Base-by-base conservation (phyloP, 2,888 invertebrate genomes). In the Cetonia aurata region DNA sequence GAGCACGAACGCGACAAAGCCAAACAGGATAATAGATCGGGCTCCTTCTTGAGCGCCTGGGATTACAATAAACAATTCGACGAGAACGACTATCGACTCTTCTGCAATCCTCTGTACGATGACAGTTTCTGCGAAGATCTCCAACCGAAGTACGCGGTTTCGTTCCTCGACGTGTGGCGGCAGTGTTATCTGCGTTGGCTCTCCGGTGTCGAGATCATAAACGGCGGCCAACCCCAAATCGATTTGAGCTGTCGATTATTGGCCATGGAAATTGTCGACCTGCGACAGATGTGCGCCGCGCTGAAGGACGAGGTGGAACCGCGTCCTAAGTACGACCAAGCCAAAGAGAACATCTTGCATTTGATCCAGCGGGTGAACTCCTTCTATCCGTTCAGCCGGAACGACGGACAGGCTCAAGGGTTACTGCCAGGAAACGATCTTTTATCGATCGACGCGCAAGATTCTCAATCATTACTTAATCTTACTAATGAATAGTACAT, bases 101-200 rank as follows among this genome's bases (percentile, higher is more conserved):
- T 97, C 83, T 90, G 91, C 80, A 97, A 96, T 83, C 96, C 96
- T 0, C 86, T 96, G 48, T 96, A 89, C 80, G 86, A 87, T 66
- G 83, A 83, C 67, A 72, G 76, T 13, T 82, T 77, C 59, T 72
- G 69, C 9, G 82, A 84, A 15, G 82, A 77, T 52, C 80, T 89
- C 46, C 83, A 85, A 74, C 91, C 91, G 1, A 81, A 87, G 77
- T 83, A 83, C 72, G 85, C 85, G 0, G 85, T 92, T 72, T 83
- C 89, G 3, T 86, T 86, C 68, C 82, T 93, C 76, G 91, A 92
- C 73, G 83, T 96, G 52, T 97, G 96, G 96, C 87, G 90, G 70
- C 95, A 94, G 83, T 96, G 96, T 85, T 97, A 95, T 85, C 93
- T 94, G 82, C 90, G 97, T 33, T 96, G 96, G 95, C 88, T 96